A percentile compares a stretch with the other conserved stretches of the same genome.
Evolutionary conservation across 1,140 invertebrate genomes (phyloP).

Genomic region (Triops longicaudatus): DNA sequence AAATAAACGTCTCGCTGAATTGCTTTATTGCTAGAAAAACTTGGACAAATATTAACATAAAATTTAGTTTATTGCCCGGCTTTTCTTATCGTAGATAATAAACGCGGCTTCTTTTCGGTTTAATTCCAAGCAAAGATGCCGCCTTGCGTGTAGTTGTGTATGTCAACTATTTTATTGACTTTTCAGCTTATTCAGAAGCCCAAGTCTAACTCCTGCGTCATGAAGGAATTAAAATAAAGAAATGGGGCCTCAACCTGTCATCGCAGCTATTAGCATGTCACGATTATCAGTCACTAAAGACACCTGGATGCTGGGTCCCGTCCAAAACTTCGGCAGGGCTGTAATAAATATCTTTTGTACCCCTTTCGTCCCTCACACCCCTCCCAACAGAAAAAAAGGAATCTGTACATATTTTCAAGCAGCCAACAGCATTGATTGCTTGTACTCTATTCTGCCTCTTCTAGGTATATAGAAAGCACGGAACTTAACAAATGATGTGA

Average conservation of each 20-base stretch:
- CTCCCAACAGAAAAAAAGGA: not conserved
- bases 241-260: slow-evolving; percentile 4
- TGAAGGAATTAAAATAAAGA: not conserved
- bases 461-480: not conserved
- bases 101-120: slow-evolving; percentile 2
- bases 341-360: not conserved
- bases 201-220: slow-evolving; percentile 5
- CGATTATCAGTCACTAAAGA: slow-evolving; percentile 12
- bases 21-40: not conserved
- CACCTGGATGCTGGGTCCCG: slow-evolving; percentile 8
- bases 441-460: not conserved
- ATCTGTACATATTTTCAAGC: not conserved
- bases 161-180: slow-evolving; percentile 8
- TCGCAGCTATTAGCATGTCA: not conserved
- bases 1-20: not conserved
- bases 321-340: slow-evolving; percentile 7
- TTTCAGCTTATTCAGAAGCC: not conserved
- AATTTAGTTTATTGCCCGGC: slow-evolving; percentile 7
- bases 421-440: not conserved
- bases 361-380: not conserved
- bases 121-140: slow-evolving; percentile 12
- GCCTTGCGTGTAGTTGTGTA: not conserved
- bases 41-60: slow-evolving; percentile 13
- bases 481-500: not conserved
- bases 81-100: slow-evolving; percentile 8